phyloP scores from a whole-genome alignment of 1,140 invertebrate genomes.

The Nymphalis io region DNA sequence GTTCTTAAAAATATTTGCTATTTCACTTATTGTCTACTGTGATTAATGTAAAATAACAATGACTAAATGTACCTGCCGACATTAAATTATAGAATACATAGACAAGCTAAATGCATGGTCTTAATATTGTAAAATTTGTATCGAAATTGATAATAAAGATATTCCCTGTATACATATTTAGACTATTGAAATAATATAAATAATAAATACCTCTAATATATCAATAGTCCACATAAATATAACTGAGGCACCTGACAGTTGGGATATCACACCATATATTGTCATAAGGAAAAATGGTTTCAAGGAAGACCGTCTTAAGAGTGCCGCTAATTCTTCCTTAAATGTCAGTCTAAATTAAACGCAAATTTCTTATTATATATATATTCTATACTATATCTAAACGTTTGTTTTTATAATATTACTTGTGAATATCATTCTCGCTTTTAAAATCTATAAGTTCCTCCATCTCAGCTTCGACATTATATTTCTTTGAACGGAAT shows the following conservation, averaged over 20 bases:
- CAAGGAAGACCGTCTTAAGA: conserved; percentile 41
- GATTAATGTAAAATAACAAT: too few species aligned
- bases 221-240: conserved; percentile 52
- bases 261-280: conserved; percentile 41
- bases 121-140: too few species aligned
- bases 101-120: too few species aligned
- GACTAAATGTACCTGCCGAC: too few species aligned
- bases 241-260: conserved; percentile 44
- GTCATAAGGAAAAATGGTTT: conserved; percentile 47
- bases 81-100: too few species aligned
- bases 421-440: conserved; percentile 56
- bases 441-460: conserved; percentile 51
- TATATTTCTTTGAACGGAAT: conserved; percentile 44
- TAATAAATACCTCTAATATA: conserved; percentile 46
- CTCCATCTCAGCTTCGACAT: conserved; percentile 48
- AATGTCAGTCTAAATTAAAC: conserved; percentile 49
- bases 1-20: too few species aligned
- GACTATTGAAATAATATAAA: not conserved
- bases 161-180: too few species aligned
- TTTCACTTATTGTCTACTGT: too few species aligned
- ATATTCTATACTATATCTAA: conserved; percentile 6
- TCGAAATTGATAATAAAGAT: too few species aligned
- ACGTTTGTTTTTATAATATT: conserved; percentile 29
- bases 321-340: conserved; percentile 34
- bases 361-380: not conserved